Evolutionary conservation across 2,888 invertebrate species (phyloP).

Genomic region (Laothoe populi): DNA sequence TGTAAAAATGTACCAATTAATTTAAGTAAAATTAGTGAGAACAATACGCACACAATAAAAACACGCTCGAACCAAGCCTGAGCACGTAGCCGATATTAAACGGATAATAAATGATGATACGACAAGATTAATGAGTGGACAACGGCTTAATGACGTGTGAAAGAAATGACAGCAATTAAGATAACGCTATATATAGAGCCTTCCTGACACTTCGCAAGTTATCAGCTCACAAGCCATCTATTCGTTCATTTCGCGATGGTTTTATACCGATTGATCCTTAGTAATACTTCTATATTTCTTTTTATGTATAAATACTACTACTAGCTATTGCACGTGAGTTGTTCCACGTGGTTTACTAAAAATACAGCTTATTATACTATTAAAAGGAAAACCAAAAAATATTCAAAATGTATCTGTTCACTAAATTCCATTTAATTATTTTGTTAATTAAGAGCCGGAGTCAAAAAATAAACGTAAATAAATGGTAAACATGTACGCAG

Average conservation of each 20-base stretch:
- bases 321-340: too few relatives aligned
- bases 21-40: neutral
- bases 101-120: constrained; percentile 23
- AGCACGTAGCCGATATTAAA: neutral
- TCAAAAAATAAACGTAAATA: too few relatives aligned
- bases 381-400: too few relatives aligned
- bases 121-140: constrained; percentile 24
- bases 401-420: too few relatives aligned
- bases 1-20: neutral
- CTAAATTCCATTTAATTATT: too few relatives aligned
- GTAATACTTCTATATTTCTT: too few relatives aligned
- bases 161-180: constrained; percentile 23
- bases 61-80: constrained; percentile 5
- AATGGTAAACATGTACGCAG: too few relatives aligned
- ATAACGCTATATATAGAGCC: constrained; percentile 17
- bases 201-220: neutral
- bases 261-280: too few relatives aligned
- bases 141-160: constrained; percentile 22
- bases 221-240: neutral
- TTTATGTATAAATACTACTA: too few relatives aligned
- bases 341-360: too few relatives aligned
- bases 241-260: neutral
- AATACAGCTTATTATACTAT: too few relatives aligned
- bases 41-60: neutral
- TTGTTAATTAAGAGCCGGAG: too few relatives aligned